Base-by-base conservation (phyloP, 1,140 invertebrate species). In the Eriosoma lanigerum region DNA sequence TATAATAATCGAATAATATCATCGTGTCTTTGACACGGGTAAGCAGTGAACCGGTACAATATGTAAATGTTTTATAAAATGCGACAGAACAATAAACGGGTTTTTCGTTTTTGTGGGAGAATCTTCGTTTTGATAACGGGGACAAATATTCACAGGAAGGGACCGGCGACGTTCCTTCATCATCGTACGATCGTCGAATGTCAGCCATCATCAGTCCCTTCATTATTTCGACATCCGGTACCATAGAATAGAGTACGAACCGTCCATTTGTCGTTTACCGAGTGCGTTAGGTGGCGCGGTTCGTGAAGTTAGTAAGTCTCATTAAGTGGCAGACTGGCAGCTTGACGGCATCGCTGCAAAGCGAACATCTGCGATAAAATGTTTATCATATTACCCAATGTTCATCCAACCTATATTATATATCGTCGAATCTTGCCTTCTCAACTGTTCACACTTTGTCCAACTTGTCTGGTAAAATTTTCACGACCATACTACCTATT, bases 281-380 rank as follows among this genome's bases (percentile, higher is more conserved):
- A 58, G 32, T 29, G 3, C 32, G 3, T 38, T 38, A 8, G 12
- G 3, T 29, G 29, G 52, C n/a, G 29, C 8, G 29, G 21, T 17
- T 44, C 32, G 73, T 17, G 32, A 76, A 76, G 73, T 76, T 76
- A 58, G 54, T 44, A 76, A 76, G 73, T 76, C 73, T 76, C 73
- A 54, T 76, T 76, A 76, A 76, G 73, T 76, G 73, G 54, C 73
- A 76, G 73, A 76, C 52, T 76, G 73, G 54, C 73, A 76, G 73
- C 52, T 76, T 76, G 54, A 76, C 32, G 73, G 52, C 32, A 58
- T 54, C 32, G 73, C 73, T 44, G 32, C 13, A 17, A 44, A 32
- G 52, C 73, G 73, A 76, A 58, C 73, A 76, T 76, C 73, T 76
- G 73, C 54, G 73, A 76, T 76, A 58, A 76, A 76, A 76, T 76